Percentiles rank a stretch among this genome's conserved stretches.
Conservation (phyloP, 2,113 vertebrate genomes). For the Capra hircus region DNA sequence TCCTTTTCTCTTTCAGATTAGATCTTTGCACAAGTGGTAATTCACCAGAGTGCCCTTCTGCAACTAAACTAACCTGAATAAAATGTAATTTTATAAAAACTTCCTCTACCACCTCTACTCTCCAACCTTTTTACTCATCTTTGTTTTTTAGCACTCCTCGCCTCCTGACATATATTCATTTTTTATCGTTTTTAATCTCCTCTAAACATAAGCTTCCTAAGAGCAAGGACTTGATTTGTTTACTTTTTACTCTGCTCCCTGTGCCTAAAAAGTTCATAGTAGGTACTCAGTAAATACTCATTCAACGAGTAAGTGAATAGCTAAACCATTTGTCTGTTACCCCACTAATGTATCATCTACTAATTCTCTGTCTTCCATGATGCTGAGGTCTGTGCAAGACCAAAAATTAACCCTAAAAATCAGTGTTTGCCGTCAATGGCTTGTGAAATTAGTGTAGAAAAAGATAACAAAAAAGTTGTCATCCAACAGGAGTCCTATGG, state of each 20-base stretch:
- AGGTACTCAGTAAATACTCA: background rate
- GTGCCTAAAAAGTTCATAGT: background rate
- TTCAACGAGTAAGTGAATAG: background rate
- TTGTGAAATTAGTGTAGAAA: background rate
- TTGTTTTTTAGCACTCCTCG: background rate
- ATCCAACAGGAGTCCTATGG: background rate
- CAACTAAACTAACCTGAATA: background rate
- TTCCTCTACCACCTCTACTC: background rate
- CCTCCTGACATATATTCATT: background rate
- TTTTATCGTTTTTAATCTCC: background rate
- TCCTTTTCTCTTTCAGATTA: background rate
- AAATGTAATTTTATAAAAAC: background rate
- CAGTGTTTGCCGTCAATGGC: background rate
- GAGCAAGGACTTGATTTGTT: background rate
- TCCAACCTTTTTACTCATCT: background rate
- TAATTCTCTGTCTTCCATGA: background rate
- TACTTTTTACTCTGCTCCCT: background rate
- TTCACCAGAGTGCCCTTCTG: background rate
- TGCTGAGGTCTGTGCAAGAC: background rate
- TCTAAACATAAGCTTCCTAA: background rate
- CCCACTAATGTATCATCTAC: background rate
- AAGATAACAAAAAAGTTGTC: background rate
- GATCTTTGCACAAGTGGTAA: background rate
- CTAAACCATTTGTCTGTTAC: background rate
- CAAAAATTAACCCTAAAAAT: background rate